These are phyloP conservation scores for Ceyx cyanopectus DNA, from an alignment of 2,113 vertebrate species.

Conservation along the genomic window DNA sequence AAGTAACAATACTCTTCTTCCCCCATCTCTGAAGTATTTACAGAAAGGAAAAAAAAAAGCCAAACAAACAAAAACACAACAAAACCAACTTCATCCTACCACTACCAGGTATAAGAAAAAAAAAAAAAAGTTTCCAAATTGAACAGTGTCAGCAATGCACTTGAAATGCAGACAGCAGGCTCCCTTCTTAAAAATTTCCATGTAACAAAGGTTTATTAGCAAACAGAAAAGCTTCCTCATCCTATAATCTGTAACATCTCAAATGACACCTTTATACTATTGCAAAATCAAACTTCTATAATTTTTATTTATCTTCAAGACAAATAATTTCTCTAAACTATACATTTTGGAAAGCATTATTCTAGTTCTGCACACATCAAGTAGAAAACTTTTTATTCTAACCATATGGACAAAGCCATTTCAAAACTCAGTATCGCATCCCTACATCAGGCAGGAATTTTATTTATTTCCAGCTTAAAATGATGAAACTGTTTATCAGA, in stretches of 20 bases:
- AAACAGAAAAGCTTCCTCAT: not conserved
- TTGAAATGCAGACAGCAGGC: not conserved
- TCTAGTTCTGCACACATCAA: not conserved
- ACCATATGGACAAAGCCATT: not conserved
- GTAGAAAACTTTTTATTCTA: not conserved
- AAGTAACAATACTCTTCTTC: not conserved
- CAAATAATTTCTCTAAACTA: not conserved
- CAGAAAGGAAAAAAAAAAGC: not conserved
- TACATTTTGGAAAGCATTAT: not conserved
- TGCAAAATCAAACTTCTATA: not conserved
- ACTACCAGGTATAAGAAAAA: not conserved
- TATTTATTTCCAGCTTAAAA: not conserved
- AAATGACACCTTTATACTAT: not conserved
- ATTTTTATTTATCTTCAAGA: not conserved
- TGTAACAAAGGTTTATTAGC: not conserved
- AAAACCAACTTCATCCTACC: not conserved
- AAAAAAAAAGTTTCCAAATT: not conserved
- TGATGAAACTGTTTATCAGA: not conserved
- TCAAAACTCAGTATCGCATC: not conserved
- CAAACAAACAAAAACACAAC: too few relatives aligned
- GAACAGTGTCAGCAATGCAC: not conserved
- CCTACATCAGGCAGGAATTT: not conserved
- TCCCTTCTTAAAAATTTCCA: not conserved
- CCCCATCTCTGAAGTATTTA: not conserved
- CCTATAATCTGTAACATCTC: not conserved